Conservation (phyloP, 2,113 vertebrate species). For the Syngnathoides biaculeatus region DNA sequence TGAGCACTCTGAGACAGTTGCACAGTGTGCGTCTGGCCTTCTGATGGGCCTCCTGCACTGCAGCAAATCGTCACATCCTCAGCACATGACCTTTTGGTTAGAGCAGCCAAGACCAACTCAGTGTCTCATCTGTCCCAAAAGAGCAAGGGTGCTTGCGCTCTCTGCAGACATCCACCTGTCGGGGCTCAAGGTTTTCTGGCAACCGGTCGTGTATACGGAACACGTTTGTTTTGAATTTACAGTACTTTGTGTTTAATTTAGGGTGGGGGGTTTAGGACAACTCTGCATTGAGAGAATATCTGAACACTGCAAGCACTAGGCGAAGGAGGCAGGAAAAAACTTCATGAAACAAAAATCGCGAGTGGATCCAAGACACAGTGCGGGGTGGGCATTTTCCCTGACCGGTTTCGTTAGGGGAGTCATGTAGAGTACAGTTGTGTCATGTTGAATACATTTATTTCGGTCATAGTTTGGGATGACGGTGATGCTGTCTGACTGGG, state of each 20-base stretch:
- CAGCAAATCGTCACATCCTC: slow-evolving; percentile 21
- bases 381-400: too few relatives aligned
- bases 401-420: too few relatives aligned
- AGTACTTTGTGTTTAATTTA: not conserved
- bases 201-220: slow-evolving; percentile 21
- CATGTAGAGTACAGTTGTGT: too few relatives aligned
- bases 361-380: too few relatives aligned
- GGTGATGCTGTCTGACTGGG: too few relatives aligned
- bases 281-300: too few relatives aligned
- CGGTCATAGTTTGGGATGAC: too few relatives aligned
- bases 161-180: slow-evolving; percentile 27
- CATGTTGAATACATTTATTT: too few relatives aligned
- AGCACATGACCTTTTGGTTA: slow-evolving; percentile 50
- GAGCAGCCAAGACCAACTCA: slow-evolving; percentile 13
- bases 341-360: too few relatives aligned
- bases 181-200: slow-evolving; percentile 37
- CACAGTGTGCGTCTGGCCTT: slow-evolving; percentile 13
- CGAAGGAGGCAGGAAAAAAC: too few relatives aligned
- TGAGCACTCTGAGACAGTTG: slow-evolving; percentile 27
- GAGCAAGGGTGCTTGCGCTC: slow-evolving; percentile 15
- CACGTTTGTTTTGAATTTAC: not conserved
- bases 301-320: too few relatives aligned
- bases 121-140: slow-evolving; percentile 40
- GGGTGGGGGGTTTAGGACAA: slow-evolving; percentile 7
- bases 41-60: slow-evolving; percentile 23